Conservation (phyloP, 2,797 vertebrate genomes). For the Stomatorhinus walkeri region DNA sequence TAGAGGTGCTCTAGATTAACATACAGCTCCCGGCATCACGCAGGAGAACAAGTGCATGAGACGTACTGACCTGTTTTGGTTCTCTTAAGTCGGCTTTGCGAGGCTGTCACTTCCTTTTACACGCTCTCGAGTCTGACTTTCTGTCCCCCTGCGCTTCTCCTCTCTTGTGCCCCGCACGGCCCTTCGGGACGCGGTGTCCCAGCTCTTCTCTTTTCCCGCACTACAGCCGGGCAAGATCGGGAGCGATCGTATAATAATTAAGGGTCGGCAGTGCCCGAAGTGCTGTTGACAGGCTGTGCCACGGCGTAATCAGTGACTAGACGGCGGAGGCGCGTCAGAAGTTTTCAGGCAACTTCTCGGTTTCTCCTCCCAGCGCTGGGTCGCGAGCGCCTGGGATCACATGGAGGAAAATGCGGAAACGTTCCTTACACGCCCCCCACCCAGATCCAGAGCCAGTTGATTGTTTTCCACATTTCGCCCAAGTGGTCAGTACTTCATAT, state of each 20-base stretch:
- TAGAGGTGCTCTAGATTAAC: not conserved
- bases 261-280: not conserved
- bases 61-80: slow-evolving; percentile 33
- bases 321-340: slow-evolving; percentile 1
- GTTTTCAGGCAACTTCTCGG: not conserved
- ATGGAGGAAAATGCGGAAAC: slow-evolving; percentile 47
- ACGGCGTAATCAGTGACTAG: not conserved
- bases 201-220: not conserved
- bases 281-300: not conserved
- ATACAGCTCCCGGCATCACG: not conserved
- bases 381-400: slow-evolving; percentile 26
- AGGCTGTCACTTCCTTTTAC: slow-evolving; percentile 21
- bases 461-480: not conserved
- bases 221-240: not conserved
- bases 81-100: not conserved
- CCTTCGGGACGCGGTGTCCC: not conserved
- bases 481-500: not conserved
- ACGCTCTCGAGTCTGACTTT: slow-evolving; percentile 19
- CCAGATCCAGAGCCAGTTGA: not conserved
- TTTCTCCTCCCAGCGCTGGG: slow-evolving; percentile 45
- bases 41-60: slow-evolving; percentile 13
- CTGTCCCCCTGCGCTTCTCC: not conserved
- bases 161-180: not conserved
- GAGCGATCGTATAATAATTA: not conserved
- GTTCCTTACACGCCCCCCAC: slow-evolving; percentile 30